These are phyloP conservation scores for Masticophis lateralis DNA, from an alignment of 2,797 vertebrate genomes.

Conservation along the genomic window DNA sequence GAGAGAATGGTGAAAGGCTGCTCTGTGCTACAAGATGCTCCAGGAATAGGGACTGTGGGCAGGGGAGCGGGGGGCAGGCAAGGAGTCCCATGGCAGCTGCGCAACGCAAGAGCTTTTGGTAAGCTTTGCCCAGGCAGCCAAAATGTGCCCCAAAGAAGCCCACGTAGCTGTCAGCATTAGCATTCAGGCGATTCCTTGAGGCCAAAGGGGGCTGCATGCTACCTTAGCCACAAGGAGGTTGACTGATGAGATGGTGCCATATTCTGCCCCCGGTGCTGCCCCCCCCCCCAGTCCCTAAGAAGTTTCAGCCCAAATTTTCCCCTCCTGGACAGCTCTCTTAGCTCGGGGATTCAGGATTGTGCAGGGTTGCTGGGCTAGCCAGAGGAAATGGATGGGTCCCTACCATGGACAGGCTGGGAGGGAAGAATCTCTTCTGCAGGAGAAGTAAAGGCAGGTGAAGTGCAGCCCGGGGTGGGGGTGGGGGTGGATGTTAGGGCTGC, in stretches of 20 bases:
- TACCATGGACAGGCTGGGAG: constrained; percentile 73
- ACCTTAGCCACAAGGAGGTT: neutral
- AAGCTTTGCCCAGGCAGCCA: neutral
- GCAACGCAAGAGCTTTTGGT: neutral
- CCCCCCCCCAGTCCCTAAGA: neutral
- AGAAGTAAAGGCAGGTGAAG: neutral
- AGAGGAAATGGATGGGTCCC: constrained; percentile 54
- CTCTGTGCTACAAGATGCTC: constrained; percentile 45
- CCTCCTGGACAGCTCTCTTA: neutral
- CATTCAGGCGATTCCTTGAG: neutral
- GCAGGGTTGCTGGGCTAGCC: neutral
- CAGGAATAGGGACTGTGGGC: neutral
- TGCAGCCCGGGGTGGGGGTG: neutral
- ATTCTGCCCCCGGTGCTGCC: neutral
- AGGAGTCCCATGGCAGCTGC: neutral
- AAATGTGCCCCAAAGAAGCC: too few relatives aligned
- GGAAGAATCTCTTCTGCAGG: constrained; percentile 74
- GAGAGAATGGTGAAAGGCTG: constrained; percentile 53
- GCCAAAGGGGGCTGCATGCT: neutral
- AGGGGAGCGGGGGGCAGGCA: neutral
- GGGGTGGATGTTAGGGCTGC: too few relatives aligned
- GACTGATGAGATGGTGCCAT: neutral
- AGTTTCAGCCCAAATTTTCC: neutral
- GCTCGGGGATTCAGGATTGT: neutral
- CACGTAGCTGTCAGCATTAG: neutral